Evolutionary conservation across 2,888 invertebrate genomes (phyloP), one percentile per base, ranked within the genome.

Genomic region (Apodemia zela): DNA sequence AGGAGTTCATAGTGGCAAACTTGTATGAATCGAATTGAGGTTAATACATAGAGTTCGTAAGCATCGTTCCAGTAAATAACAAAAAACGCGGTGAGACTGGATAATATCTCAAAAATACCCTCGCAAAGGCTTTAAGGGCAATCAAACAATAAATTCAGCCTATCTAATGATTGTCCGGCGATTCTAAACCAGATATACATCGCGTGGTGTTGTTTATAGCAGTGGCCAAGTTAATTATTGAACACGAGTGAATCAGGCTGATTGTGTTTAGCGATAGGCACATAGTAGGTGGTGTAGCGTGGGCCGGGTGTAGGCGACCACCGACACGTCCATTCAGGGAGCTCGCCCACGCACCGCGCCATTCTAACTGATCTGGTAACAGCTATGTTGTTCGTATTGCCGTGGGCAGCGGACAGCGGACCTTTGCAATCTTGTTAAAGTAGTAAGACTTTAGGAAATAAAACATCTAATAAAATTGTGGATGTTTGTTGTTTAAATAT

Each of bases 301-400:
- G 68, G 72, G 76, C 66, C 72, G 85, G 80, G 78, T 83, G 85
- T 71, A 76, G 70, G 73, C 74, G 76, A 64, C 78, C 79, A 74
- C 80, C 75, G 47, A 17, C 47, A 47, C 78, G 82, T 77, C 86
- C 89, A 87, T 89, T 88, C 83, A 87, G 84, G 79, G 80, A 79
- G 78, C 74, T 76, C 81, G 75, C 85, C 84, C 82, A 72, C 76
- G 74, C 69, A 63, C 69, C 66, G 62, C 71, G 75, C 77, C 77
- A 74, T 75, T 75, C 75, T 74, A 67, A 75, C 75, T 74, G 74
- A 78, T 79, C 81, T 79, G 80, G 81, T 82, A 82, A 54, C 54
- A 54, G 54, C 54, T n/a, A 54, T 54, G 54, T 21, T 18, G 51
- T 25, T 25, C 25, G 54, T 15, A 54, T 13, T 15, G 25, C 25